A percentile compares a stretch with the other conserved stretches of the same genome.
Conservation (phyloP, 2,888 invertebrate genomes). For the Agrochola circellaris region DNA sequence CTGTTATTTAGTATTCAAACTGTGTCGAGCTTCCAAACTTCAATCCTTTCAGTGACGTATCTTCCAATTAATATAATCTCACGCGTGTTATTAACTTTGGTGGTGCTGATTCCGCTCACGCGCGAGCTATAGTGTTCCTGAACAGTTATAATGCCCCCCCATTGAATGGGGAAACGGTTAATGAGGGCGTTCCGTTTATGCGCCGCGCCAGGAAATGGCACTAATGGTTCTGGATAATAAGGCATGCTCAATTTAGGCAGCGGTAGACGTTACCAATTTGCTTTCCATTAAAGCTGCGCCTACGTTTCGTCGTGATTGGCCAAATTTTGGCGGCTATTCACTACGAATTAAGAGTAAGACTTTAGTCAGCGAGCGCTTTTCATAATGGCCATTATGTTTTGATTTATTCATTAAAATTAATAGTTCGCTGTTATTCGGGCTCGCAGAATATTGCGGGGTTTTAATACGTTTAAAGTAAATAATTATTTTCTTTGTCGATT, state of each 20-base stretch:
- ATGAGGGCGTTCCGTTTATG: conserved; percentile 73
- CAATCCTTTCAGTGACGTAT: conserved; percentile 62
- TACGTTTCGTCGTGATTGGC: conserved; percentile 63
- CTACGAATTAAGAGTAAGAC: conserved; percentile 49
- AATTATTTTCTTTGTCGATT: background rate
- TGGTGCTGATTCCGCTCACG: conserved; percentile 61
- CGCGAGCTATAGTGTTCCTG: conserved; percentile 57
- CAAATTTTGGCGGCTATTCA: conserved; percentile 64
- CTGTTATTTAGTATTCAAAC: conserved; percentile 58
- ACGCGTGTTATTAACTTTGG: conserved; percentile 58
- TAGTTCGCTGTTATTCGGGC: background rate
- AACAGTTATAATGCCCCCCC: conserved; percentile 50
- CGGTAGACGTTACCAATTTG: conserved; percentile 69
- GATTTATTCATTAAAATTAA: conserved; percentile 45
- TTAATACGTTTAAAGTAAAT: background rate
- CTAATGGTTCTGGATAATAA: conserved; percentile 77
- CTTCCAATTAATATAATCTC: conserved; percentile 63
- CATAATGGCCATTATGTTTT: conserved; percentile 48
- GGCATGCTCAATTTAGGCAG: conserved; percentile 69
- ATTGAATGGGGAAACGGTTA: conserved; percentile 68
- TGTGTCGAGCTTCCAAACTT: conserved; percentile 48
- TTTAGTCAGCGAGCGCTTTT: conserved; percentile 41
- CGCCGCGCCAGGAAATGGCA: conserved; percentile 68
- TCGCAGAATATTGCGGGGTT: background rate
- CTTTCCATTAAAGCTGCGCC: conserved; percentile 68